phyloP scores from a whole-genome alignment of 2,888 invertebrate species.

The Cheilosia pagana region DNA sequence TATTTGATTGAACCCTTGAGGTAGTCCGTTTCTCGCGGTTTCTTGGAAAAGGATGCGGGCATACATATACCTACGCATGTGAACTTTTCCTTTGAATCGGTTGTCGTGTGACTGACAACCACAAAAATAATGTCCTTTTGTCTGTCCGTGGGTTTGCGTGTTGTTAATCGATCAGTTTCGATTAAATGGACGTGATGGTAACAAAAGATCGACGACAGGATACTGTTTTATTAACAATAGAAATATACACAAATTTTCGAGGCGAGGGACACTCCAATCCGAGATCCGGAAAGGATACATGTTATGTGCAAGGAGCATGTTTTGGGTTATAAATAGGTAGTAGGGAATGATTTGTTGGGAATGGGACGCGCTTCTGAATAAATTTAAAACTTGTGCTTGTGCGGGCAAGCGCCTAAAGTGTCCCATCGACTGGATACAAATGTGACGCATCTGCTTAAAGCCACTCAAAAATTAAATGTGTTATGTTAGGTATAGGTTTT shows the following conservation, averaged over 20 bases:
- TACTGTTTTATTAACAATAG: slow-evolving; percentile 29
- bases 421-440: not conserved
- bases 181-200: slow-evolving; percentile 72
- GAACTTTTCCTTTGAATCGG: slow-evolving; percentile 41
- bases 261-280: slow-evolving; percentile 1
- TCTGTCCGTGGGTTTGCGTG: slow-evolving; percentile 58
- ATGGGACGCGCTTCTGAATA: slow-evolving; percentile 53
- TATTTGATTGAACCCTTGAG: slow-evolving; percentile 58
- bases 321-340: slow-evolving; percentile 15
- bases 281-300: not conserved
- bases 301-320: not conserved
- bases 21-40: slow-evolving; percentile 39
- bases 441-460: slow-evolving; percentile 60
- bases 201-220: slow-evolving; percentile 66
- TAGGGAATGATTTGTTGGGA: slow-evolving; percentile 24
- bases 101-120: not conserved
- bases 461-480: not conserved
- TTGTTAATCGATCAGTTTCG: slow-evolving; percentile 74
- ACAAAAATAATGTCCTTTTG: slow-evolving; percentile 50
- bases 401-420: slow-evolving; percentile 7
- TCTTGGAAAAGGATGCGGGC: slow-evolving; percentile 58
- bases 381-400: slow-evolving; percentile 27
- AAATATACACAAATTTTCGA: slow-evolving; percentile 17
- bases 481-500: not conserved
- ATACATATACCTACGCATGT: slow-evolving; percentile 34